Evolutionary conservation across 2,113 vertebrate genomes (phyloP).

Genomic region (Gymnocephalus cernua): DNA sequence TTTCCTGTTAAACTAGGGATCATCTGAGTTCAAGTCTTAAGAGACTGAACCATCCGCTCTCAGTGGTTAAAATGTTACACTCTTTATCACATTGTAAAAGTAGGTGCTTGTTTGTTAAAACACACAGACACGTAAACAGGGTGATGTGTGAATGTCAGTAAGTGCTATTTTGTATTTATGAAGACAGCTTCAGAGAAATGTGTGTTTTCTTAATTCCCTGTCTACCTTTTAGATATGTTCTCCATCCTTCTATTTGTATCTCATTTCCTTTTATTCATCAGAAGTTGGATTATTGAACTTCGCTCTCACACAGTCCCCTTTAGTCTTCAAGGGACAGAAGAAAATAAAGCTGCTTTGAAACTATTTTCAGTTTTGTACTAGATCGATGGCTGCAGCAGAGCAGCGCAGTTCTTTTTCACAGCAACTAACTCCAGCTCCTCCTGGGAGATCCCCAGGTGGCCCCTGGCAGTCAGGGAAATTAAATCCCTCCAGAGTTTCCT

Average conservation of each 20-base stretch:
- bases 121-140: neutral
- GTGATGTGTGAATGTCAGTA: neutral
- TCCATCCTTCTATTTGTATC: neutral
- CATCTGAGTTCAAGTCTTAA: neutral
- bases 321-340: constrained; percentile 14
- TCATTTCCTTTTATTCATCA: neutral
- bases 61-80: neutral
- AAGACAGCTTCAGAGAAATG: neutral
- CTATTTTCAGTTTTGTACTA: neutral
- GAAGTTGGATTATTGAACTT: constrained; percentile 37
- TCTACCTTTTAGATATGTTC: neutral
- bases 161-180: neutral
- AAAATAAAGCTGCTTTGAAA: constrained; percentile 45
- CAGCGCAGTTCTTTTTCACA: constrained; percentile 7
- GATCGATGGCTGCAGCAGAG: constrained; percentile 29
- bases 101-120: neutral
- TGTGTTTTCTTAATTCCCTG: neutral
- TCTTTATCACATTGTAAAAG: neutral
- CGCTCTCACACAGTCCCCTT: constrained; percentile 3
- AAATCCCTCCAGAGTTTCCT: constrained; percentile 37
- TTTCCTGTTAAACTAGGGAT: neutral
- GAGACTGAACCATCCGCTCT: neutral
- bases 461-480: constrained; percentile 30
- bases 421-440: constrained; percentile 34
- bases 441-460: constrained; percentile 31